Percentiles rank a stretch among this genome's conserved stretches.
These are phyloP conservation scores for Amphiura filiformis DNA, from an alignment of 35 echinoderm and acorn worm species.

Conservation along the genomic window DNA sequence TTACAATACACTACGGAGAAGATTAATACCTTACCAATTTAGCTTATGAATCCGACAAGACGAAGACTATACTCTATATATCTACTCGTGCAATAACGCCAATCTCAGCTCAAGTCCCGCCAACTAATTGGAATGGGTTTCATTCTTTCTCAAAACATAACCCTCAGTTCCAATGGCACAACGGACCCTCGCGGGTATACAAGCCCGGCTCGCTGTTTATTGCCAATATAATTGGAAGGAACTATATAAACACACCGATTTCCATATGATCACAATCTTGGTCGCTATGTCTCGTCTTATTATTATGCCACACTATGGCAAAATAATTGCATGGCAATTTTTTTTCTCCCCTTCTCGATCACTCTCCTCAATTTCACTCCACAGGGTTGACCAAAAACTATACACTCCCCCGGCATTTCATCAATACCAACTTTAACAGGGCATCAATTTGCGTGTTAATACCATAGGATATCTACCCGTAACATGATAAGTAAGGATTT, in stretches of 20 bases:
- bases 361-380: no score
- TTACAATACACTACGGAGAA: background rate
- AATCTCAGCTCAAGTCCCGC: background rate
- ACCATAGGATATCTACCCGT: no score
- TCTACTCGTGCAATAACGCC: background rate
- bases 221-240: constrained; percentile 11
- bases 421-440: no score
- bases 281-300: background rate
- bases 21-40: background rate
- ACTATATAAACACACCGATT: constrained; percentile 8
- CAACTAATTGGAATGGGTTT: background rate
- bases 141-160: background rate
- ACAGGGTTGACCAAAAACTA: no score
- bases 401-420: no score
- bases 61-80: no score
- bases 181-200: constrained; percentile 5
- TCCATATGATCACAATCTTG: constrained; percentile 7
- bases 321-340: no score
- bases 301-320: background rate
- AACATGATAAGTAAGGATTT: no score
- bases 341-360: no score
- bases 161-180: background rate
- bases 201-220: constrained; percentile 2
- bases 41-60: background rate
- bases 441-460: no score